A percentile compares a stretch with the other conserved stretches of the same genome.
phyloP scores from a whole-genome alignment of 2,888 invertebrate species.

The Creontiades dilutus region DNA sequence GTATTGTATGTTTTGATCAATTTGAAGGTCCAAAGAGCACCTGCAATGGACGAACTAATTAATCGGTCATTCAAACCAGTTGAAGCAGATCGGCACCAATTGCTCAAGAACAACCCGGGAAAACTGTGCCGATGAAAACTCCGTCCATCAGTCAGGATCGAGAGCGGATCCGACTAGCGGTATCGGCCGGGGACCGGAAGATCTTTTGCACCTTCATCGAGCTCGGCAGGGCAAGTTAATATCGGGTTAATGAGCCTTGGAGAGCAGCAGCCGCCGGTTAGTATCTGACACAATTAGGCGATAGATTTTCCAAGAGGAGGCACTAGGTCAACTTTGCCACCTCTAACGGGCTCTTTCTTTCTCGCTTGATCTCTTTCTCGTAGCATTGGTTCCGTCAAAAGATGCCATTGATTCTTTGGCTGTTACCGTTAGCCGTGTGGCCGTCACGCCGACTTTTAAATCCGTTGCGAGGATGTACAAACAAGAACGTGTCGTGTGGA shows the following conservation, averaged over 20 bases:
- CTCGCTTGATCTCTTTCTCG: conserved; percentile 16
- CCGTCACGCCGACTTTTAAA: conserved; percentile 39
- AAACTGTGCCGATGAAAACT: conserved; percentile 1
- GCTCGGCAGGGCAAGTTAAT: conserved; percentile 23
- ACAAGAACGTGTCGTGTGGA: conserved; percentile 26
- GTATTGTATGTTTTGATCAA: background rate
- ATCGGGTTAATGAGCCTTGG: conserved; percentile 31
- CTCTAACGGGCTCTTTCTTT: conserved; percentile 43
- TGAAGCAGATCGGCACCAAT: background rate
- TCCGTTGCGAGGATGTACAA: conserved; percentile 32
- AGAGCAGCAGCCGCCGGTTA: conserved; percentile 4
- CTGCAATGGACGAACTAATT: background rate
- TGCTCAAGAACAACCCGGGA: background rate
- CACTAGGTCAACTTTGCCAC: conserved; percentile 35
- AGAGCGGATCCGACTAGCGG: conserved; percentile 44
- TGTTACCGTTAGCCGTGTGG: background rate
- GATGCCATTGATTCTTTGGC: conserved; percentile 14
- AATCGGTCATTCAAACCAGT: background rate
- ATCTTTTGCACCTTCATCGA: conserved; percentile 24
- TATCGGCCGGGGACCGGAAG: background rate
- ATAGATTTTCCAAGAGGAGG: conserved; percentile 7
- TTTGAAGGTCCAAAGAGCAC: background rate
- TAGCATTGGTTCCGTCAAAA: conserved; percentile 28
- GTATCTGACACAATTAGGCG: conserved; percentile 53
- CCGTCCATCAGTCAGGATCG: conserved; percentile 10